Evolutionary conservation across 37 sponge, comb jelly and placozoan genomes (phyloP), one percentile per base, ranked within the genome.

Genomic region (Hormiphora californensis): DNA sequence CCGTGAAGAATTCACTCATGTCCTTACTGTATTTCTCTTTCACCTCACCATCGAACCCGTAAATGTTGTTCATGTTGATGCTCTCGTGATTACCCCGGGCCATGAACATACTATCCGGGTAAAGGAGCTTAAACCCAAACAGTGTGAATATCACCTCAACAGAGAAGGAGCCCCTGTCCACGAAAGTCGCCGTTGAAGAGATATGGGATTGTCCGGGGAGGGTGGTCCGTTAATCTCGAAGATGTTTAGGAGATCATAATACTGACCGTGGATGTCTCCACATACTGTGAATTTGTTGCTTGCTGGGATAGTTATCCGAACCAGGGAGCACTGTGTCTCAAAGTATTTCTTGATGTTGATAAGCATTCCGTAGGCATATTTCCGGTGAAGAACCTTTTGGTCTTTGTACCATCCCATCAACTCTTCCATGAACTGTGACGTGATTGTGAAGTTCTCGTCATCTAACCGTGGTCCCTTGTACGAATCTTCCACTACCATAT

Each of bases 121-220:
- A 98, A 54, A 98, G 89, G 23, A 93, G 44, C 54, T 94, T 98
- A 88, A 90, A 98, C 27, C 99, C 99, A 54, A 98, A 90, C 54
- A 98, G 88, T 0, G 91, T 89, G 32, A 98, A 81, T 46, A 98
- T 90, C 39, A 93, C 93, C 54, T 98, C 99, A 3, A 94, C 92
- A 23, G 95, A 94, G 57, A 98, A 98, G 0, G 95, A 92, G 0
- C 99, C 99, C 85, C 99, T 57, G 85, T 98, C 99, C 0, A 98
- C 99, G n/a, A 92, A 98, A 98, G 85, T 98, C 99, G 19, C 99
- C 99, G 81, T 98, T 98, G 69, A 98, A 98, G 1, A 98, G 90
- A 41, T 73, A 73, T 15, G 86, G 86, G n/a, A 86, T 98, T 98
- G 38, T 92, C 91, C 4, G 54, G 54, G 0, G 95, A 93, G 2